Evolutionary conservation across 2,113 vertebrate species (phyloP).

Genomic region (Pollimyrus isidori): DNA sequence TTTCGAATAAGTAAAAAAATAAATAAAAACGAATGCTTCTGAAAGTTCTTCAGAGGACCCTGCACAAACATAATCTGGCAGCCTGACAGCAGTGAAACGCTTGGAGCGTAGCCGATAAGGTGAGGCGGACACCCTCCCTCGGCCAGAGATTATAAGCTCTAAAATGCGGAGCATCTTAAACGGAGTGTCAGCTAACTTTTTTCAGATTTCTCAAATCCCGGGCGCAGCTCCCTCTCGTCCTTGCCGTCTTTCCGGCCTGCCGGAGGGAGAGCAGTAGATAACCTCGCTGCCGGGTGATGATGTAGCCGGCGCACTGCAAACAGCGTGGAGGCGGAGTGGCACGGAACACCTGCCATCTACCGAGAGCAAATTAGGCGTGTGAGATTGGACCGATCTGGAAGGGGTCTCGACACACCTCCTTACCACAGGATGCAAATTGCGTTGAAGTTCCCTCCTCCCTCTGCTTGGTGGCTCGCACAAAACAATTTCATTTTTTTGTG

Average conservation of each 20-base stretch:
- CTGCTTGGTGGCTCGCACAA: background rate
- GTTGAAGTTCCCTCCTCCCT: background rate
- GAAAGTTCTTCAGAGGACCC: background rate
- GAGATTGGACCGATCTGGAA: constrained; percentile 26
- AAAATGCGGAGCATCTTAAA: background rate
- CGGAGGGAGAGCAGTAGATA: background rate
- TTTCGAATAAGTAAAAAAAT: constrained; percentile 5
- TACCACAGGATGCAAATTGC: background rate
- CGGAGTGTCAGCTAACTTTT: background rate
- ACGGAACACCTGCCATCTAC: background rate
- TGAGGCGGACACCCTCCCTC: background rate
- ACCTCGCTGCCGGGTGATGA: background rate
- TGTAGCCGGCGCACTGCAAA: background rate
- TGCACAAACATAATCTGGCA: background rate
- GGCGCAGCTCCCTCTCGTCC: background rate
- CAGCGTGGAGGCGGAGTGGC: background rate
- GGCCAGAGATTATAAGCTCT: background rate
- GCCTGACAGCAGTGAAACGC: background rate
- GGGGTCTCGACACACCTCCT: background rate
- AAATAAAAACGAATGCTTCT: background rate
- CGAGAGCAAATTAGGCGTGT: constrained; percentile 26
- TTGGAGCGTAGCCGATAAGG: background rate
- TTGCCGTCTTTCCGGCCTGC: background rate
- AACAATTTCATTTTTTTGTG: background rate
- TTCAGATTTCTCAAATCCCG: background rate